Base-by-base conservation (phyloP, 1,140 invertebrate species). In the Drosophila gunungcola region DNA sequence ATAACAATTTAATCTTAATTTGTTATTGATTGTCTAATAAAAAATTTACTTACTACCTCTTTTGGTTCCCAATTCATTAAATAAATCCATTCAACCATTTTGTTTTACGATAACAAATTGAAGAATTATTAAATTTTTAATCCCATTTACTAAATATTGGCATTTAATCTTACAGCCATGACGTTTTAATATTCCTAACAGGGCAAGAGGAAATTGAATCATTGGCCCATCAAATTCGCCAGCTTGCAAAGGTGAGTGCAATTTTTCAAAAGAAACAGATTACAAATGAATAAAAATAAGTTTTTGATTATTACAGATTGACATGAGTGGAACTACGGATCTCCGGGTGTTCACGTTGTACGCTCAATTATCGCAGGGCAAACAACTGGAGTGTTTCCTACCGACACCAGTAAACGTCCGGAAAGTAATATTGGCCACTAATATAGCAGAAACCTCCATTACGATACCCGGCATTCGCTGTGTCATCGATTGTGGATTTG, bases 151-250 rank as follows among this genome's bases (percentile, higher is more conserved):
- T 67, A 43, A 67, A 41, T 42, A 12, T n/a, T 34, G 29, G 38
- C 13, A 21, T 72, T 38, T 46, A 29, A 34, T 51, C 25, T 78
- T 64, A 68, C 85, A 97, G 95, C 80, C 94, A 96, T 80, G 98
- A 99, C 92, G 97, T 99, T 89, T 93, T 99, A 38, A 97, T 99
- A n/a, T 99, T 99, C 93, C 93, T 99, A 48, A 99, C 98, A 67
- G 99, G 99, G 3, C 98, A 99, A 94, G 98, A 99, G 92, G 99
- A 99, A 95, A 99, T 99, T 78, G 98, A 99, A 93, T 94, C 96
- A 3, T 95, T 97, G 61, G 96, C 95, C 41, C 93, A 94, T 61
- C 96, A 95, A 86, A 96, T 98, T 2, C 94, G 95, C 78, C 94
- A 96, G 80, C 94, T 97, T 60, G 94, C 95, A 4, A 96, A 96